Base-by-base conservation (phyloP, 2,888 invertebrate species). In the Formica aserva region DNA sequence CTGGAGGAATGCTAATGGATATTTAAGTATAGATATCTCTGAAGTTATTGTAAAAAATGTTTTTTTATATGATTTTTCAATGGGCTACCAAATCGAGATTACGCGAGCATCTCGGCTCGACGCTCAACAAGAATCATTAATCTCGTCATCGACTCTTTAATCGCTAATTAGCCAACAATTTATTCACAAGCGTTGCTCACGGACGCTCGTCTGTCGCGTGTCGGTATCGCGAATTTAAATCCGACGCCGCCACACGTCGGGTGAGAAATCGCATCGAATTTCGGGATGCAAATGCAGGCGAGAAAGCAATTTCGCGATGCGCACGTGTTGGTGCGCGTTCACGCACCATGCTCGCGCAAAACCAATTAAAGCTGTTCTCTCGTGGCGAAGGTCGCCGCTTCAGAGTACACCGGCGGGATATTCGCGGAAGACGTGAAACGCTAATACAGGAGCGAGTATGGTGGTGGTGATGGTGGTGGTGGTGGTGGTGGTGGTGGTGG, bases 311-410 rank as follows among this genome's bases (percentile, higher is more conserved):
- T 41, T 80, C 45, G 66, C 32, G 45, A 29, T 52, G 71, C 41
- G 45, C 55, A n/a, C 41, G 75, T 66, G 75, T 66, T 76, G 76
- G 76, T 45, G 45, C 35, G 26, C 45, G 45, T 45, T 26, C 66
- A 82, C 75, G 76, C 82, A 76, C 35, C 76, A 35, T 4, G 75
- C 32, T 72, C 67, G 32, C 65, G 38, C 55, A 41, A 71, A 77
- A 71, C 71, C 85, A 85, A 88, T 88, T 85, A 85, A 84, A 84
- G 65, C 74, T 29, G 52, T 41, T 78, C 45, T 60, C 45, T 71
- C 71, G 71, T 60, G 45, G 60, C 71, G 62, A 80, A 63, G 83
- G 72, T 65, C 72, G 81, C 22, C 71, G 29, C 57, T 75, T 65
- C 48, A 60, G 52, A 48, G 48, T 67, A 52, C 52, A n/a, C 41